Evolutionary conservation across 2,888 invertebrate genomes (phyloP).

Genomic region (Pollenia labialis): DNA sequence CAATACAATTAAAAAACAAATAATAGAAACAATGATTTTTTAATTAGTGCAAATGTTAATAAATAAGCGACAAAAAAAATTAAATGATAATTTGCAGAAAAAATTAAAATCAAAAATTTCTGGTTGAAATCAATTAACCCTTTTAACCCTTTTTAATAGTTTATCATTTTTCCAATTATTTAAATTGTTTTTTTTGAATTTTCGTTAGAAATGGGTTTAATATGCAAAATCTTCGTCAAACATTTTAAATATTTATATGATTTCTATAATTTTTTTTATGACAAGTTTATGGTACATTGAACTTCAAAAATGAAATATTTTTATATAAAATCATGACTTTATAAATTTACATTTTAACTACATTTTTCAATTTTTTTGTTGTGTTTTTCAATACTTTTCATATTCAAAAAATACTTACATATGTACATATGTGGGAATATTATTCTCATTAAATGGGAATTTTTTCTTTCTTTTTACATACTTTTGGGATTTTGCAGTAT

Average conservation of each 20-base stretch:
- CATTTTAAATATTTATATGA: not conserved
- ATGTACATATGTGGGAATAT: conserved; percentile 38
- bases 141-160: not conserved
- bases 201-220: not conserved
- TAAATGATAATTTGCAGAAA: not conserved
- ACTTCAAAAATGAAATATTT: conserved; percentile 8
- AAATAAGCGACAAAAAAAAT: conserved; percentile 5
- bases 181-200: not conserved
- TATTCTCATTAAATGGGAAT: conserved; percentile 40
- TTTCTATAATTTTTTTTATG: not conserved
- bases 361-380: not conserved
- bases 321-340: not conserved
- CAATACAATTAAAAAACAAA: conserved; percentile 4
- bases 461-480: conserved; percentile 3
- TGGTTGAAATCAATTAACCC: conserved; percentile 29
- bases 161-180: not conserved
- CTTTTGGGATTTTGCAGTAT: conserved; percentile 46
- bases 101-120: conserved; percentile 15
- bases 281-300: conserved; percentile 22
- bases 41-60: conserved; percentile 40
- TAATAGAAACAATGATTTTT: conserved; percentile 41
- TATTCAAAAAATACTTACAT: conserved; percentile 45
- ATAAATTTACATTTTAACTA: not conserved
- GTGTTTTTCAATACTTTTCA: not conserved
- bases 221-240: not conserved